Conservation (phyloP, 2,113 vertebrate species). For the Aphelocoma coerulescens region DNA sequence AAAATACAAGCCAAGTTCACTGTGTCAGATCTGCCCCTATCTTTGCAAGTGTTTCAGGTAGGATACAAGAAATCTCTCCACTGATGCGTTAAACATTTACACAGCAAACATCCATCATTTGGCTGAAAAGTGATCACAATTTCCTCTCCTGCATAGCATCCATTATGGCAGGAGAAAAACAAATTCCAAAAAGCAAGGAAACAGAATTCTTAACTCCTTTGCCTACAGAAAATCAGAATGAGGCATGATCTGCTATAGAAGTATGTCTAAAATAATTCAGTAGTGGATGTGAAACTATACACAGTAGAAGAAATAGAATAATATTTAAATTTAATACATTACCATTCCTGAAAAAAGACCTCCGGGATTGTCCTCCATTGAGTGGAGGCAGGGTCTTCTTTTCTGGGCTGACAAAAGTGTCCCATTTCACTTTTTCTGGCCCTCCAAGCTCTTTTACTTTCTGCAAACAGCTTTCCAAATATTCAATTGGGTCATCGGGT, state of each 20-base stretch:
- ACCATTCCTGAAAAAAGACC: constrained; percentile 95
- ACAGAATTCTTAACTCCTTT: neutral
- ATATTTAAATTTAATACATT: constrained; percentile 53
- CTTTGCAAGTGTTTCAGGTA: neutral
- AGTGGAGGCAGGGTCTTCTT: constrained; percentile 93
- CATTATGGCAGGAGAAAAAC: neutral
- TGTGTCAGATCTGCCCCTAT: neutral
- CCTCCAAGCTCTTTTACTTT: constrained; percentile 93
- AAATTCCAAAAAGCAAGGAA: neutral
- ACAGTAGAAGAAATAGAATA: neutral
- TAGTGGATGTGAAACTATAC: neutral
- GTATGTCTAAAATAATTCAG: neutral
- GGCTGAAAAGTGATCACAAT: neutral
- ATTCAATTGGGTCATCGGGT: constrained; percentile 95
- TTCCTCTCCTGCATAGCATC: neutral
- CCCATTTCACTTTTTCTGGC: constrained; percentile 93
- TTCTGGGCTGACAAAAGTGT: constrained; percentile 95
- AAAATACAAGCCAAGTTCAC: neutral
- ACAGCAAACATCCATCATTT: neutral
- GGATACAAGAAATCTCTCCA: neutral
- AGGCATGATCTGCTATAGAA: neutral
- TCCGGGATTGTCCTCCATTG: constrained; percentile 90
- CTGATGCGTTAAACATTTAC: neutral
- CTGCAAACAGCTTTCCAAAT: constrained; percentile 91
- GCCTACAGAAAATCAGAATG: neutral